Percentiles rank a stretch among this genome's conserved stretches.
Evolutionary conservation across 2,113 vertebrate species (phyloP).

Genomic region (human (Homo sapiens)): DNA sequence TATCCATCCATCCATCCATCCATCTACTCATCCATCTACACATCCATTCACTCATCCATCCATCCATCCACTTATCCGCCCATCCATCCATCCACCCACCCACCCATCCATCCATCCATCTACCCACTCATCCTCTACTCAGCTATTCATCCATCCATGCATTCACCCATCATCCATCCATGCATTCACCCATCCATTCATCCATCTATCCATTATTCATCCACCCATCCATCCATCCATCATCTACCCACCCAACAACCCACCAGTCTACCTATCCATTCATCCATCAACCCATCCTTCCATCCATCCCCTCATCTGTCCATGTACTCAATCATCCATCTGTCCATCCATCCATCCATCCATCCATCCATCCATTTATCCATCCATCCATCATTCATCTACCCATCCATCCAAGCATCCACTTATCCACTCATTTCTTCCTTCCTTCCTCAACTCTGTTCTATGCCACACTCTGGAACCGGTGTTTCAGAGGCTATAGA

Average conservation of each 20-base stretch:
- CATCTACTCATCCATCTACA: fast-evolving
- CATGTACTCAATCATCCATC: neutral
- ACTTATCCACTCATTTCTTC: neutral
- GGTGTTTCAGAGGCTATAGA: neutral
- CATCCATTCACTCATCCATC: neutral
- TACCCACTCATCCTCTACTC: neutral
- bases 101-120: fast-evolving
- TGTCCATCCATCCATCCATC: neutral
- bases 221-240: fast-evolving
- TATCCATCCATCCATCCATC: neutral
- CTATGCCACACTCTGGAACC: too few species aligned
- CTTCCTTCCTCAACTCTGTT: neutral
- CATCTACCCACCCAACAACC: neutral
- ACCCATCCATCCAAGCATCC: neutral
- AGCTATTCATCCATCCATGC: neutral
- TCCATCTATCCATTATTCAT: fast-evolving
- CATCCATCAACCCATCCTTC: neutral
- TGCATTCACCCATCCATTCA: fast-evolving
- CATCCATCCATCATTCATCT: neutral
- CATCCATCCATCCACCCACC: neutral
- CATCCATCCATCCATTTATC: too few species aligned
- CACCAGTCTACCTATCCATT: too few species aligned
- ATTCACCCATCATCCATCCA: fast-evolving
- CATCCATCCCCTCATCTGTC: neutral
- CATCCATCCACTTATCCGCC: fast-evolving